Conservation (phyloP, 2,797 vertebrate genomes). For the Bothrops alternatus region DNA sequence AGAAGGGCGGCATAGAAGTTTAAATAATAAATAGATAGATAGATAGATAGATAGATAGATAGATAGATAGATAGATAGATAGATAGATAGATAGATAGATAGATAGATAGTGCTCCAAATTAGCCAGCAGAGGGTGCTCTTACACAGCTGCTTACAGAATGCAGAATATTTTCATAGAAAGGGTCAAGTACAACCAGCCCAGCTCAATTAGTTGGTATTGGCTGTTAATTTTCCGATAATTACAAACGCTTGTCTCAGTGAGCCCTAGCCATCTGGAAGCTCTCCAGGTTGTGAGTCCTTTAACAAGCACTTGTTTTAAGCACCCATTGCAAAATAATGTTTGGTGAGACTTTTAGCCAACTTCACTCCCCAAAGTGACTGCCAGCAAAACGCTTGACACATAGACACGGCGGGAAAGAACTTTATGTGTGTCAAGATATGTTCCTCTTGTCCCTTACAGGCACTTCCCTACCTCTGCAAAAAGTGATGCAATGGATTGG, state of each 20-base stretch:
- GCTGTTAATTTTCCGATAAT: background rate
- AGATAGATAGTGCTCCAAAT: background rate
- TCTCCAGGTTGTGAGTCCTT: too few species aligned
- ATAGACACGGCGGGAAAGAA: background rate
- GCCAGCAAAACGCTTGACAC: background rate
- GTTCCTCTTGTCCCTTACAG: background rate
- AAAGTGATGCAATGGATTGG: background rate
- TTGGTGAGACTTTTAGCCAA: background rate
- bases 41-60: too few species aligned
- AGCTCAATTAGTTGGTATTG: background rate
- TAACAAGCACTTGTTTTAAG: background rate
- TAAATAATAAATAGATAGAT: too few species aligned
- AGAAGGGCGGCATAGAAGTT: too few species aligned
- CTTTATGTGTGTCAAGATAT: background rate
- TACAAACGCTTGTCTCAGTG: background rate
- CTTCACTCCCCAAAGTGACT: background rate
- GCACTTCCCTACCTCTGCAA: background rate
- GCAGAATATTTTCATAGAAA: background rate
- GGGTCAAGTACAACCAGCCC: background rate
- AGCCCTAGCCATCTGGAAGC: background rate
- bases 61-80: too few species aligned
- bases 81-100: too few species aligned
- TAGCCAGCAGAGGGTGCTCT: slow-evolving; percentile 12
- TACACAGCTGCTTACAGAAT: background rate
- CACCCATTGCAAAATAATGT: background rate